Percentiles rank a stretch among this genome's conserved stretches.
Evolutionary conservation across 2,888 invertebrate species (phyloP).

Genomic region (Sinopyrophorus schimmeli): DNA sequence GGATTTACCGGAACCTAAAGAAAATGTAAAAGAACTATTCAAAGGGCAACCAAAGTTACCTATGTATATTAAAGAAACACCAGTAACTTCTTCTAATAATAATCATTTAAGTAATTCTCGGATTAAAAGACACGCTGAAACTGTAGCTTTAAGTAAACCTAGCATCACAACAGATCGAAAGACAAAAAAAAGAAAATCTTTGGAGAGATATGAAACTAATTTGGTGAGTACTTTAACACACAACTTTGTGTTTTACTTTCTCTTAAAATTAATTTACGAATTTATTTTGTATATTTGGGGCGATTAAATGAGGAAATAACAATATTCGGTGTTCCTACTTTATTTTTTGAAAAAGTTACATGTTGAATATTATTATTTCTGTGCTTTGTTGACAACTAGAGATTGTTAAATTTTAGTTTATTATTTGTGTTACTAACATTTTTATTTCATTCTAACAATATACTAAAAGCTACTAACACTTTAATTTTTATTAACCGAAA

Average conservation of each 20-base stretch:
- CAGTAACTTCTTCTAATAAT: slow-evolving; percentile 6
- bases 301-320: too few relatives aligned
- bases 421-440: slow-evolving; percentile 10
- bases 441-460: slow-evolving; percentile 14
- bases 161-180: slow-evolving; percentile 45
- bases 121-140: slow-evolving; percentile 50
- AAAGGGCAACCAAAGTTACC: slow-evolving; percentile 2
- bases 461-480: slow-evolving; percentile 10
- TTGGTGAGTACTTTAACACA: slow-evolving; percentile 71
- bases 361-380: too few relatives aligned
- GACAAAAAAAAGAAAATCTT: slow-evolving; percentile 62
- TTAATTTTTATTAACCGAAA: slow-evolving; percentile 9
- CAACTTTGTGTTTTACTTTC: too few relatives aligned
- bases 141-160: slow-evolving; percentile 34
- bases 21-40: slow-evolving; percentile 5
- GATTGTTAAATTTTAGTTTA: slow-evolving; percentile 17
- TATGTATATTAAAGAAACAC: slow-evolving; percentile 2
- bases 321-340: too few relatives aligned
- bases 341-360: too few relatives aligned
- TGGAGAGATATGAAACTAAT: slow-evolving; percentile 63
- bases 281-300: too few relatives aligned
- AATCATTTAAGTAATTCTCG: slow-evolving; percentile 33
- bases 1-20: slow-evolving; percentile 53
- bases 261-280: too few relatives aligned
- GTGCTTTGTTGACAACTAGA: too few relatives aligned